Percentiles rank a stretch among this genome's conserved stretches.
Evolutionary conservation across 2,888 invertebrate species (phyloP).

Genomic region (Neoaliturus tenellus): DNA sequence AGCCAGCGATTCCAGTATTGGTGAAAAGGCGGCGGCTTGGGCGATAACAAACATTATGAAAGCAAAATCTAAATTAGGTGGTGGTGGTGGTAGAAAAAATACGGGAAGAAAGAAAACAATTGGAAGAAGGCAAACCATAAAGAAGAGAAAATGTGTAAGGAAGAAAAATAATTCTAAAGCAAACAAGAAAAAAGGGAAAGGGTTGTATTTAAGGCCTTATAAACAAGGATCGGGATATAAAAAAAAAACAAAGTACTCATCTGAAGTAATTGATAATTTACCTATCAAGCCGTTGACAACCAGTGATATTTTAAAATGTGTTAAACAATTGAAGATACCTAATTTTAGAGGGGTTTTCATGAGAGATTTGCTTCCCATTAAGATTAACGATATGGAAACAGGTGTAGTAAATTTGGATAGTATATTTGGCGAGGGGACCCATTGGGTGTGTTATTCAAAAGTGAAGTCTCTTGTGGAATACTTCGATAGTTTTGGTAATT

Average conservation of each 20-base stretch:
- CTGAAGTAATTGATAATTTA: background rate
- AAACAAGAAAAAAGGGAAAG: conserved; percentile 5
- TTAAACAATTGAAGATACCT: background rate
- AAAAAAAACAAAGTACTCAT: conserved; percentile 1
- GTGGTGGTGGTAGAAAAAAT: background rate
- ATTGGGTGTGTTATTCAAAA: conserved; percentile 27
- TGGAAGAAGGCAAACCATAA: too few species aligned
- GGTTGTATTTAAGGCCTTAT: background rate
- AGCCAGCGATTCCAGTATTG: background rate
- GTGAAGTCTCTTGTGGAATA: background rate
- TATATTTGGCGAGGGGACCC: background rate
- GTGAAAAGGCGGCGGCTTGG: conserved; percentile 11
- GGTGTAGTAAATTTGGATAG: conserved; percentile 6
- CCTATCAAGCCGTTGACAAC: background rate
- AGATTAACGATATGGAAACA: background rate
- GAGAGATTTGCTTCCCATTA: background rate
- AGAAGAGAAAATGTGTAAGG: background rate
- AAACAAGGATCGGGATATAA: background rate
- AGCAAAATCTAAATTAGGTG: background rate
- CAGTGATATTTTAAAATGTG: background rate
- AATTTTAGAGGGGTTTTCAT: conserved; percentile 35
- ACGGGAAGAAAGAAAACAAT: too few species aligned
- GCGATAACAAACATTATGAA: background rate
- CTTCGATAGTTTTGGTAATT: conserved; percentile 16
- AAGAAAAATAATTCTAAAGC: background rate